Percentiles rank a stretch among this genome's conserved stretches.
These are phyloP conservation scores for Mormyrus proboscirostris DNA, from an alignment of 2,797 vertebrate genomes.

Conservation along the genomic window DNA sequence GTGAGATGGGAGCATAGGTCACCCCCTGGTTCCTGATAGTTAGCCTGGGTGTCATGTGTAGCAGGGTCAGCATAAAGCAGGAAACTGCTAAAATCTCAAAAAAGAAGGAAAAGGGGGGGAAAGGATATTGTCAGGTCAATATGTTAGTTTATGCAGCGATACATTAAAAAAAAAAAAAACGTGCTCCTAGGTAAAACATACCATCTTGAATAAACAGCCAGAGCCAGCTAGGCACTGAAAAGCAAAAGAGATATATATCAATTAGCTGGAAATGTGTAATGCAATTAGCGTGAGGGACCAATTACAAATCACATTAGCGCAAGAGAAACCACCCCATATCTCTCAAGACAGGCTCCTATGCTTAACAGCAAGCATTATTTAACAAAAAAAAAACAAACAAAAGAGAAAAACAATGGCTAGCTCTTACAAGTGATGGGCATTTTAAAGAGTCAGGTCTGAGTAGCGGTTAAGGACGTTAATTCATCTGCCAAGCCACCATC, in stretches of 20 bases:
- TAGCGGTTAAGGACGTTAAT: neutral
- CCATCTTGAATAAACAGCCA: neutral
- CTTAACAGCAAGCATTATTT: neutral
- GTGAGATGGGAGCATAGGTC: neutral
- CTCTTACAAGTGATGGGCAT: neutral
- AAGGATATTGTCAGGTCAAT: neutral
- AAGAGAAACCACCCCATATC: neutral
- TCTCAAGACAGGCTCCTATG: neutral
- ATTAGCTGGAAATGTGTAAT: neutral
- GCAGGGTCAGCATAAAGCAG: neutral
- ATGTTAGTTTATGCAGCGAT: neutral
- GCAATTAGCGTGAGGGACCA: neutral
- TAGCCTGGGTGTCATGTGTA: neutral
- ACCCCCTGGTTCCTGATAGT: neutral
- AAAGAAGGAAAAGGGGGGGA: neutral
- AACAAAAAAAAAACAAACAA: neutral
- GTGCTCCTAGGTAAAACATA: neutral
- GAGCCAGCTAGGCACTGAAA: neutral
- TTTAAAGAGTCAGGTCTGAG: neutral
- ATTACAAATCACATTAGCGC: neutral
- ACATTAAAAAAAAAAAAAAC: neutral
- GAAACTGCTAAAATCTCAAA: neutral
- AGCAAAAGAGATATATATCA: neutral
- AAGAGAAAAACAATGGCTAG: neutral
- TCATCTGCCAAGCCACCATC: neutral